Evolutionary conservation across 2,888 invertebrate species (phyloP).

Genomic region (Drosophila pegasa): DNA sequence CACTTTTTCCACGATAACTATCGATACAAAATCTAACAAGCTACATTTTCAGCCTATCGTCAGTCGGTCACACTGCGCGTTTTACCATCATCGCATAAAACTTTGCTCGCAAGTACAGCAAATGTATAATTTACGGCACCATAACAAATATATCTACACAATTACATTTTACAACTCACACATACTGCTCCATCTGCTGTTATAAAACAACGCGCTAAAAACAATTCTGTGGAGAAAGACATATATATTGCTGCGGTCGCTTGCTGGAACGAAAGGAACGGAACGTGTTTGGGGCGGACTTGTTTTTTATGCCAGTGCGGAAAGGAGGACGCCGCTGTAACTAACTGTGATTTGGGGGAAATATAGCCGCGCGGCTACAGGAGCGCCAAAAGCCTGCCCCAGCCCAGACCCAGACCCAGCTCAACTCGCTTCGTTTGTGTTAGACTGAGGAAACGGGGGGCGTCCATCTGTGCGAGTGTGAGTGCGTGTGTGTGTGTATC

Average conservation of each 20-base stretch:
- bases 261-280: slow-evolving; percentile 57
- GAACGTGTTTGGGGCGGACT: slow-evolving; percentile 73
- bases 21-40: slow-evolving; percentile 12
- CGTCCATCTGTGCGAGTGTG: slow-evolving; percentile 11
- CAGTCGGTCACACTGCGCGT: slow-evolving; percentile 21
- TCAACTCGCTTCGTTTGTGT: slow-evolving; percentile 59
- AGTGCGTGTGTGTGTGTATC: slow-evolving; percentile 33
- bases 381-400: slow-evolving; percentile 58
- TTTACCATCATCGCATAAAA: slow-evolving; percentile 50
- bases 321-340: slow-evolving; percentile 63
- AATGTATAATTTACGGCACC: slow-evolving; percentile 34
- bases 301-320: slow-evolving; percentile 55
- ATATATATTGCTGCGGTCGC: slow-evolving; percentile 1
- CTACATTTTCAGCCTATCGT: slow-evolving; percentile 1
- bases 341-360: slow-evolving; percentile 66
- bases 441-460: slow-evolving; percentile 46
- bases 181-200: slow-evolving; percentile 22
- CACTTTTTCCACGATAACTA: slow-evolving; percentile 4
- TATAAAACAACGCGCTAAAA: slow-evolving; percentile 13
- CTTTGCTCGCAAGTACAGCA: slow-evolving; percentile 45
- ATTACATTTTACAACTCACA: slow-evolving; percentile 11
- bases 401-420: slow-evolving; percentile 53
- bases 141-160: slow-evolving; percentile 29
- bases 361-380: slow-evolving; percentile 58
- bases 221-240: neutral